Evolutionary conservation across 2,888 invertebrate species (phyloP).

Genomic region (Nysson spinosus): DNA sequence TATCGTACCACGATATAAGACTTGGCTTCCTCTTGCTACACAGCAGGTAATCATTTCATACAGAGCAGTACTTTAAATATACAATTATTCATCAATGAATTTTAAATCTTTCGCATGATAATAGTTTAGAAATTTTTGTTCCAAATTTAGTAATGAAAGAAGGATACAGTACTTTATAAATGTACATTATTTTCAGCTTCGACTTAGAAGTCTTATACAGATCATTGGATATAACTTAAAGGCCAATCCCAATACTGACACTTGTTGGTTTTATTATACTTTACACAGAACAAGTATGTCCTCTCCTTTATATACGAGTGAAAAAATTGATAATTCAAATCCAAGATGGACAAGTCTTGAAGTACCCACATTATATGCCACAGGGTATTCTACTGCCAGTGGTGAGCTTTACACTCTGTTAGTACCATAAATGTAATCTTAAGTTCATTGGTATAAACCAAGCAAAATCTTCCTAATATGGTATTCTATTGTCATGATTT

Average conservation of each 20-base stretch:
- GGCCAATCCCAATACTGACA: constrained; percentile 77
- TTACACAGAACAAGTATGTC: constrained; percentile 89
- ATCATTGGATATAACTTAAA: constrained; percentile 83
- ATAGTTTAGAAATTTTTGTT: too few relatives aligned
- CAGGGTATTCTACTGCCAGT: constrained; percentile 75
- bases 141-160: not conserved
- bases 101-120: too few relatives aligned
- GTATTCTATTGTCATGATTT: not conserved
- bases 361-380: constrained; percentile 80
- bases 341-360: constrained; percentile 91
- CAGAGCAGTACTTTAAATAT: not conserved
- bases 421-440: constrained; percentile 32
- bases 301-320: constrained; percentile 91
- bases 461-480: not conserved
- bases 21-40: constrained; percentile 89
- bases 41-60: constrained; percentile 83
- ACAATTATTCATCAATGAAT: too few relatives aligned
- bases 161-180: not conserved
- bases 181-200: constrained; percentile 79
- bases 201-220: constrained; percentile 88
- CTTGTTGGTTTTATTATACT: constrained; percentile 86
- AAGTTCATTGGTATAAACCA: constrained; percentile 11
- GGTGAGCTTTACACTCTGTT: constrained; percentile 64
- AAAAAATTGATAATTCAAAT: constrained; percentile 84
- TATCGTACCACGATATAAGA: constrained; percentile 83